These are phyloP conservation scores for Gastrophryne carolinensis DNA, from an alignment of 2,797 vertebrate species.

Conservation along the genomic window DNA sequence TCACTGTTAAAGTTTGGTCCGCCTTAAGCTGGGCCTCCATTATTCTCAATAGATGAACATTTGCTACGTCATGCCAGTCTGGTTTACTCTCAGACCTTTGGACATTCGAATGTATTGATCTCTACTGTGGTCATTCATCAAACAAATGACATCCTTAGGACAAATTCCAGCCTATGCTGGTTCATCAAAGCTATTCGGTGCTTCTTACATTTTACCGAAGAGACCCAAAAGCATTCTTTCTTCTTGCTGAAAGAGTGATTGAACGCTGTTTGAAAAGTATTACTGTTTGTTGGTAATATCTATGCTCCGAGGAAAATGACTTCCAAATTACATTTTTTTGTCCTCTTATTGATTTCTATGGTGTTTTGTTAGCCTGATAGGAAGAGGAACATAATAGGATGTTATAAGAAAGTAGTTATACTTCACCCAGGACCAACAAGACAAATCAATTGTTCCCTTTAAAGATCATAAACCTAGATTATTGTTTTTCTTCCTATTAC, in stretches of 20 bases:
- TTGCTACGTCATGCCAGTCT: too few relatives aligned
- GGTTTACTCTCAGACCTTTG: neutral
- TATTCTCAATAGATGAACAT: too few relatives aligned
- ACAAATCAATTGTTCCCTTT: conserved; percentile 19
- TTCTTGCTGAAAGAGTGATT: conserved; percentile 32
- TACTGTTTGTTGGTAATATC: conserved; percentile 35
- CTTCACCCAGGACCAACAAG: conserved; percentile 16
- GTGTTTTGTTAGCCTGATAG: conserved; percentile 24
- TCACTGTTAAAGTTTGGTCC: too few relatives aligned
- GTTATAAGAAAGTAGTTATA: conserved; percentile 33
- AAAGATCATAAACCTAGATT: conserved; percentile 11
- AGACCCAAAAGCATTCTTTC: conserved; percentile 29
- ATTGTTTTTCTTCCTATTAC: neutral
- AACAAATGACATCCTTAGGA: neutral
- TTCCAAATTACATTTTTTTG: conserved; percentile 47
- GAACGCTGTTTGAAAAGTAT: conserved; percentile 31
- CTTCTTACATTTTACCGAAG: neutral
- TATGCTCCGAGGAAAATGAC: conserved; percentile 50
- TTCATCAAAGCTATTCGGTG: neutral
- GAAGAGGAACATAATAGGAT: conserved; percentile 12
- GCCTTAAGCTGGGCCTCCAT: neutral
- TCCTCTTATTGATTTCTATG: conserved; percentile 42
- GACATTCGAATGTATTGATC: neutral
- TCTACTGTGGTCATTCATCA: neutral
- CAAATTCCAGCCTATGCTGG: neutral